Conservation (phyloP, 1,140 invertebrate genomes). For the Aleiodes sp. region DNA sequence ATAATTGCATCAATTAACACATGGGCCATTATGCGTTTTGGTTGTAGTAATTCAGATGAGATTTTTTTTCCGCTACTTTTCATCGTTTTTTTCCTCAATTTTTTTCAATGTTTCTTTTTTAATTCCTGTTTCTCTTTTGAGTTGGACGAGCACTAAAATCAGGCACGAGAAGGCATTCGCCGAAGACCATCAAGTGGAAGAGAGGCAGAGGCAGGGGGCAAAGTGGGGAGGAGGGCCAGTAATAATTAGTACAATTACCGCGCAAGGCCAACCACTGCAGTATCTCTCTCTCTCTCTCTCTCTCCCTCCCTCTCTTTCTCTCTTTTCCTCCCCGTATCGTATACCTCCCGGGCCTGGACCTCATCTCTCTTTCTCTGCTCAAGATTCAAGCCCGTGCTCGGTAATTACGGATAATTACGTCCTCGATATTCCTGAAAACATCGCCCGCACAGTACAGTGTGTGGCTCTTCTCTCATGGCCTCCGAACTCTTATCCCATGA, state of each 20-base stretch:
- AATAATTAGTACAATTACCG: slow-evolving; percentile 66
- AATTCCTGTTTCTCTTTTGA: background rate
- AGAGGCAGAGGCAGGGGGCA: slow-evolving; percentile 30
- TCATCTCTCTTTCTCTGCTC: slow-evolving; percentile 27
- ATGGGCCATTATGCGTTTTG: slow-evolving; percentile 19
- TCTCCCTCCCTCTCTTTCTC: slow-evolving; percentile 37
- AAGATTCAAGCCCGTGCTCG: slow-evolving; percentile 58
- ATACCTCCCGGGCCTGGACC: slow-evolving; percentile 19
- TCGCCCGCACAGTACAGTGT: slow-evolving; percentile 48
- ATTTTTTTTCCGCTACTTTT: background rate
- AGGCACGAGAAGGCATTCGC: slow-evolving; percentile 17
- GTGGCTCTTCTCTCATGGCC: slow-evolving; percentile 27
- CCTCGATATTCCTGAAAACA: slow-evolving; percentile 64
- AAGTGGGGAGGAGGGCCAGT: slow-evolving; percentile 45
- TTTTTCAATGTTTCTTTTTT: slow-evolving; percentile 4
- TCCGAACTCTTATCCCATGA: slow-evolving; percentile 27
- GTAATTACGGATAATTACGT: slow-evolving; percentile 66
- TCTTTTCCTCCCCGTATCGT: background rate
- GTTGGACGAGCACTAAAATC: slow-evolving; percentile 27
- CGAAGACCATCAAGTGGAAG: slow-evolving; percentile 29
- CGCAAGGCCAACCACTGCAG: slow-evolving; percentile 60
- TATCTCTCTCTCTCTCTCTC: slow-evolving; percentile 39
- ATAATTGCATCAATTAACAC: slow-evolving; percentile 31
- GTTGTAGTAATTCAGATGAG: slow-evolving; percentile 6
- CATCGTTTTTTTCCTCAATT: background rate